A percentile compares a stretch with the other conserved stretches of the same genome.
These are phyloP conservation scores for Macrophya annulata DNA, from an alignment of 2,888 invertebrate genomes.

Conservation along the genomic window DNA sequence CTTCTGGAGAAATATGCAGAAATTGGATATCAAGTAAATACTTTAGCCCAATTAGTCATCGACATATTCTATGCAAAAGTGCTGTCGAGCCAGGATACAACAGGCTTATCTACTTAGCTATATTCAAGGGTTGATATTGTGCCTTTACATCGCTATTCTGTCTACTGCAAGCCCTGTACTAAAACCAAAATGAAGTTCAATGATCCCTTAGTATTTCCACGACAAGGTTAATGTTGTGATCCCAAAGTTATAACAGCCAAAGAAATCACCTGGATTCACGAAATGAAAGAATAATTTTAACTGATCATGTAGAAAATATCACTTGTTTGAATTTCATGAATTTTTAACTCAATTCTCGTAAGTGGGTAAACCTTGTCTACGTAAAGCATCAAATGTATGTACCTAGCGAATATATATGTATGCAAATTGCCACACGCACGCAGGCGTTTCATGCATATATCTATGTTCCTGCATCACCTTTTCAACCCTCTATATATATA, in stretches of 20 bases:
- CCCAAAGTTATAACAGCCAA: background rate
- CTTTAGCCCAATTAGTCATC: background rate
- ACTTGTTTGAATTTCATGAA: background rate
- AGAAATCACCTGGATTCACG: background rate
- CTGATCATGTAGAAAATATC: background rate
- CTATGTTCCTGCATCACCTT: slow-evolving; percentile 8
- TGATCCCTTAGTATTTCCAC: background rate
- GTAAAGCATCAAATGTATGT: background rate
- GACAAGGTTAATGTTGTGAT: background rate
- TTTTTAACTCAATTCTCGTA: slow-evolving; percentile 4
- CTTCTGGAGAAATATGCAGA: background rate
- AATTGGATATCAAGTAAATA: background rate
- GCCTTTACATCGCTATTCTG: background rate
- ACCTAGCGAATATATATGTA: background rate
- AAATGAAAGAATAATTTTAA: background rate
- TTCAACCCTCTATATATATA: too few relatives aligned
- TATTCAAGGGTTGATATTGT: slow-evolving; percentile 1
- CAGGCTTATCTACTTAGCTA: slow-evolving; percentile 32
- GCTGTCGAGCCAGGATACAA: background rate
- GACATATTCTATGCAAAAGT: background rate
- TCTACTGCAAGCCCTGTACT: background rate
- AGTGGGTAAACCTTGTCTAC: background rate
- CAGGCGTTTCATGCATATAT: background rate
- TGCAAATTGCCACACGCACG: background rate
- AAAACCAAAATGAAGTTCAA: background rate